Conservation (phyloP, 2,113 vertebrate species). For the Aspidoscelis tigris region DNA sequence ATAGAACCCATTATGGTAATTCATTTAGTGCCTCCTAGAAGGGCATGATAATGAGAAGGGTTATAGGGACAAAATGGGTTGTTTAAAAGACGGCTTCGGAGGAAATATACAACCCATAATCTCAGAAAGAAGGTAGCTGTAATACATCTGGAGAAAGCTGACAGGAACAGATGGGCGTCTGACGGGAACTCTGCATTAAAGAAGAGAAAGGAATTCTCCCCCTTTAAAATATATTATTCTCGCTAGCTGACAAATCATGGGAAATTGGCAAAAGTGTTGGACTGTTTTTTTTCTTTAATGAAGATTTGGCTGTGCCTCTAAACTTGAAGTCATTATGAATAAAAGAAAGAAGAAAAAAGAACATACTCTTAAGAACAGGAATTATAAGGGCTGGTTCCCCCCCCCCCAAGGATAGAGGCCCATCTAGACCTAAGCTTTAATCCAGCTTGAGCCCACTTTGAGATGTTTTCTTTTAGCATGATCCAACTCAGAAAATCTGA, state of each 20-base stretch:
- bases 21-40: background rate
- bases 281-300: background rate
- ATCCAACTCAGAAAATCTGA: no score
- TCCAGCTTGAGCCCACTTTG: no score
- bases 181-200: background rate
- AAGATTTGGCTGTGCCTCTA: background rate
- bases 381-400: background rate
- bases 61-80: background rate
- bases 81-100: background rate
- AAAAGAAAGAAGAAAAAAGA: background rate
- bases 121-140: background rate
- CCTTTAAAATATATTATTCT: background rate
- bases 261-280: background rate
- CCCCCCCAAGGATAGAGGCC: no score
- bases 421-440: no score
- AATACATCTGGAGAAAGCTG: background rate
- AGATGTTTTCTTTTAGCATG: no score
- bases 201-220: background rate
- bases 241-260: background rate
- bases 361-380: no score
- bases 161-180: conserved; percentile 10
- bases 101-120: background rate
- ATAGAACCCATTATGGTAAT: background rate
- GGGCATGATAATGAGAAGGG: background rate
- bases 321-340: background rate